Percentiles rank a stretch among this genome's conserved stretches.
Conservation (phyloP, 2,113 vertebrate species). For the Cephalopterus ornatus region DNA sequence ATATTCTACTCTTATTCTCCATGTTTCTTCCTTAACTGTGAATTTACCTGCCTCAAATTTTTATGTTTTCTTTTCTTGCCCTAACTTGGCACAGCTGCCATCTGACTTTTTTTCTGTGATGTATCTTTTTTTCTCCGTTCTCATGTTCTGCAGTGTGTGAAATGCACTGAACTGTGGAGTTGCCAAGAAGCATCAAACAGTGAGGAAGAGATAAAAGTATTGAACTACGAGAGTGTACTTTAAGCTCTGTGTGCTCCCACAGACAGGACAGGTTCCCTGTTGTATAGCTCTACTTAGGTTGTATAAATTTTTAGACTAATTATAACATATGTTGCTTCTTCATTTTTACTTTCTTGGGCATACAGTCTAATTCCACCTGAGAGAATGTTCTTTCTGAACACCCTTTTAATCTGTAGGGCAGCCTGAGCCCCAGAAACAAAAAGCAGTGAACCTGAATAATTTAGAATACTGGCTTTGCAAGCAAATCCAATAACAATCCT, state of each 20-base stretch:
- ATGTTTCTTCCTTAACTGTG: neutral
- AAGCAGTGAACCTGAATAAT: neutral
- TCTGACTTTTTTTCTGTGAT: neutral
- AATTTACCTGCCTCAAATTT: neutral
- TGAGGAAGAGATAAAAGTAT: slow-evolving; percentile 25
- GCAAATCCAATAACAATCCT: neutral
- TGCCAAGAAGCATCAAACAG: slow-evolving; percentile 14
- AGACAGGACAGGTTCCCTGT: neutral
- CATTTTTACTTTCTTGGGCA: neutral
- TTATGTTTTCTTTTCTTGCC: neutral
- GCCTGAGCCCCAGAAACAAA: neutral
- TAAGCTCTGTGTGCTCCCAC: neutral
- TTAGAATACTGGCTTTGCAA: neutral
- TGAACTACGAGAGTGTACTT: neutral
- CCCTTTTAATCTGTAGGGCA: neutral
- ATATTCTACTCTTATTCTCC: neutral
- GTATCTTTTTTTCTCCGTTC: neutral
- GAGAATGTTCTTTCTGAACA: neutral
- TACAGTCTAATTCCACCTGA: neutral
- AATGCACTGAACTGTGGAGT: slow-evolving; percentile 22
- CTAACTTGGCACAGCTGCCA: neutral
- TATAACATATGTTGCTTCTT: neutral
- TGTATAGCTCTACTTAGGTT: neutral
- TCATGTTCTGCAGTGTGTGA: neutral
- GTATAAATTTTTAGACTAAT: neutral